phyloP scores from a whole-genome alignment of 2,113 vertebrate genomes.

The Nanorana parkeri region DNA sequence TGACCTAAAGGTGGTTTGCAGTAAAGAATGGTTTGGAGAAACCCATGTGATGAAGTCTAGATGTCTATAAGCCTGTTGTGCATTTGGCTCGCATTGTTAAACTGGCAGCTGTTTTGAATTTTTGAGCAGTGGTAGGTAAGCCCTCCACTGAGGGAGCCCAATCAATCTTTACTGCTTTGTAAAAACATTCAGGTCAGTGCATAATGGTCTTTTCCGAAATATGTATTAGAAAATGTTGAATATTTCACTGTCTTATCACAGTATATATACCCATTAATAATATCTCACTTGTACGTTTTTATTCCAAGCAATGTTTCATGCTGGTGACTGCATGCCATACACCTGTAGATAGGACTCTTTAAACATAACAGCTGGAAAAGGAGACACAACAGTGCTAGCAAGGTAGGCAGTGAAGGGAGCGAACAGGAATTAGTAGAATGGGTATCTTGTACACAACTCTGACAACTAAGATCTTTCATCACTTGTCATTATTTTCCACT shows the following conservation, averaged over 20 bases:
- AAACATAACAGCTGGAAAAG: too few relatives aligned
- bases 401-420: too few relatives aligned
- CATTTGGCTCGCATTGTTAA: conserved; percentile 47
- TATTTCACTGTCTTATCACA: neutral
- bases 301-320: too few relatives aligned
- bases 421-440: too few relatives aligned
- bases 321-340: too few relatives aligned
- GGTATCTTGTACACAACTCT: too few relatives aligned
- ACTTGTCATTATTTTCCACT: too few relatives aligned
- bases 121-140: conserved; percentile 51
- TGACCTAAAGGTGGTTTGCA: conserved; percentile 30
- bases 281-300: too few relatives aligned
- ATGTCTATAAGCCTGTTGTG: conserved; percentile 51
- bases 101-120: conserved; percentile 52
- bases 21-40: conserved; percentile 31
- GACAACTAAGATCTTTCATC: too few relatives aligned
- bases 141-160: conserved; percentile 24
- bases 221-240: neutral
- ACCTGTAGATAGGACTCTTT: too few relatives aligned
- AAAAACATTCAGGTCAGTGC: conserved; percentile 34
- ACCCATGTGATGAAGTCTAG: conserved; percentile 40
- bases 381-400: too few relatives aligned
- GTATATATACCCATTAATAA: too few relatives aligned
- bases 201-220: conserved; percentile 12
- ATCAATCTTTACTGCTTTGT: conserved; percentile 49